Evolutionary conservation across 1,140 invertebrate species (phyloP), one percentile per base, ranked within the genome.

Genomic region (Ptiloglossa arizonensis): DNA sequence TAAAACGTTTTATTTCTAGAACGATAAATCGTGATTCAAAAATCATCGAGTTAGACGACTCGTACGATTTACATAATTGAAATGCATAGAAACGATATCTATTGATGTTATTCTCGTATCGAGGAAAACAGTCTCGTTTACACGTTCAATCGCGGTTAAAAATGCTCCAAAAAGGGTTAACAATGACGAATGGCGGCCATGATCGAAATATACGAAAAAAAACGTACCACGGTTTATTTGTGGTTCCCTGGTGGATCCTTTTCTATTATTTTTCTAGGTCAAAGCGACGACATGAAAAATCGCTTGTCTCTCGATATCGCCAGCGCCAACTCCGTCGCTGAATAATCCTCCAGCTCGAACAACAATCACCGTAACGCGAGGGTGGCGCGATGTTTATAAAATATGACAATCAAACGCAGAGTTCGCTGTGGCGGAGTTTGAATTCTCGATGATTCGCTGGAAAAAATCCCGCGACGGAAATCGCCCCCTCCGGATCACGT

Each of bases 401-500:
- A 82, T 82, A 82, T 82, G 72, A 81, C 81, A 77, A 81, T 82
- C 79, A 82, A 77, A 27, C 19, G 48, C 29, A 9, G 13, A n/a
- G 17, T 2, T 8, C 41, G n/a, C 9, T 8, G n/a, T 24, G 22
- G 11, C 9, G 27, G 52, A 48, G 48, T 71, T 46, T 15, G 56
- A 71, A 60, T 60, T 48, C 56, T 17, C n/a, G 32, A 19, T 27
- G n/a, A 71, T 46, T 59, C 56, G 41, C 6, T 38, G 8, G 15
- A 48, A 71, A 71, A 71, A 71, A 22, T 60, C 17, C 48, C 8
- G 11, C 5, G 11, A 70, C 15, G 2, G 13, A 29, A 70, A 17
- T 22, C 19, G 15, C 6, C 1, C 27, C 3, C 5, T n/a, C 11
- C 35, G 15, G 11, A 44, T 44, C 15, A 3, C 9, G 35, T 38